Conservation (phyloP, 2,888 invertebrate genomes). For the Meandrusa payeni region DNA sequence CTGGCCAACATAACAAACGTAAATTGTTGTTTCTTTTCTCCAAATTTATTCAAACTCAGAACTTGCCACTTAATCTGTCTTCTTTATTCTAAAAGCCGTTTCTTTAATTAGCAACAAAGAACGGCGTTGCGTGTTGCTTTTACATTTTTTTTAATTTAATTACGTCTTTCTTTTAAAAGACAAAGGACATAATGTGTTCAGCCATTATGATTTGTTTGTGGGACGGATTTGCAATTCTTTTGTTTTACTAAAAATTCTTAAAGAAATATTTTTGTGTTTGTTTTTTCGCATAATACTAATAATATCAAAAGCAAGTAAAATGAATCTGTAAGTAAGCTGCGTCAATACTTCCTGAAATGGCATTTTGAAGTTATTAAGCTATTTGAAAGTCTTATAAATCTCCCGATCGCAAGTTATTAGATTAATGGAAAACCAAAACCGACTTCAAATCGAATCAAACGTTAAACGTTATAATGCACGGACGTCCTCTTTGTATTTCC, state of each 20-base stretch:
- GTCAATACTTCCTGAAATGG: too few relatives aligned
- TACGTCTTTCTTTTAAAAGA: conserved; percentile 55
- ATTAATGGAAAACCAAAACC: too few relatives aligned
- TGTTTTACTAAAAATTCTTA: conserved; percentile 21
- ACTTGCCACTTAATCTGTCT: conserved; percentile 76
- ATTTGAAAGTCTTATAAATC: too few relatives aligned
- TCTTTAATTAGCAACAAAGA: conserved; percentile 77
- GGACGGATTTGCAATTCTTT: conserved; percentile 57
- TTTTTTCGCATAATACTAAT: too few relatives aligned
- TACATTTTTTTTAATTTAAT: conserved; percentile 75
- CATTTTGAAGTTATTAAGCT: too few relatives aligned
- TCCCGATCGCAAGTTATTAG: too few relatives aligned
- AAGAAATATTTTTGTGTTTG: too few relatives aligned
- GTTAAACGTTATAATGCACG: too few relatives aligned
- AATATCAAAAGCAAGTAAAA: too few relatives aligned
- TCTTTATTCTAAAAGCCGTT: conserved; percentile 66
- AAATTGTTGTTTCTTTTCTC: conserved; percentile 29
- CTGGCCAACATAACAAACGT: conserved; percentile 2
- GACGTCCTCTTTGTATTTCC: too few relatives aligned
- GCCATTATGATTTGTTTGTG: conserved; percentile 60
- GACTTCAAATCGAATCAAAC: too few relatives aligned
- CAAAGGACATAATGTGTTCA: conserved; percentile 68
- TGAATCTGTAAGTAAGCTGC: too few relatives aligned
- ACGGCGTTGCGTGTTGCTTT: conserved; percentile 73
- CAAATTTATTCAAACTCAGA: conserved; percentile 63